Evolutionary conservation across 53 echinoderm and acorn worm genomes (phyloP).

Genomic region (Henricia sp.): DNA sequence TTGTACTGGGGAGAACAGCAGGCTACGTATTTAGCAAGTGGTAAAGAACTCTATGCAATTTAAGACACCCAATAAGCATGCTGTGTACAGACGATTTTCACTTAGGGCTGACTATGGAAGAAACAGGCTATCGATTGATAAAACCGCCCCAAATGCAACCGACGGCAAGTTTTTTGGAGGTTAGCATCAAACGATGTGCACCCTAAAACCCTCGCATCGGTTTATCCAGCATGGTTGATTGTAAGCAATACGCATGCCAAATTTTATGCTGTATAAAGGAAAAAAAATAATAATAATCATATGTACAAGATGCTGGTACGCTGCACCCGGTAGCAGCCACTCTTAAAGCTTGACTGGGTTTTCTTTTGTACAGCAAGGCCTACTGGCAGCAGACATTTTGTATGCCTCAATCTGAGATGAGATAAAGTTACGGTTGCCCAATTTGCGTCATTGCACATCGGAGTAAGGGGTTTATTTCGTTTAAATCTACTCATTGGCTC

Average conservation of each 20-base stretch:
- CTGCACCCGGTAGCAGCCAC: conserved; percentile 32
- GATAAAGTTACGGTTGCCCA: too few relatives aligned
- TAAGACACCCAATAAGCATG: conserved; percentile 49
- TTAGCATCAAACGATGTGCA: too few relatives aligned
- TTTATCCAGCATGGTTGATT: conserved; percentile 27
- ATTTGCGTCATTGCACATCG: too few relatives aligned
- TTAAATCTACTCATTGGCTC: too few relatives aligned
- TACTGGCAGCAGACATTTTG: too few relatives aligned
- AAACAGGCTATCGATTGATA: conserved; percentile 14
- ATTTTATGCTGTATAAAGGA: conserved; percentile 45
- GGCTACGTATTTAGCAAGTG: conserved; percentile 34
- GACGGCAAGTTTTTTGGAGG: too few relatives aligned
- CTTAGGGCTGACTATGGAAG: conserved; percentile 23
- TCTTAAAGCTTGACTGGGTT: conserved; percentile 4
- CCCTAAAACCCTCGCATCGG: neutral
- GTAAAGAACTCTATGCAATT: conserved; percentile 50
- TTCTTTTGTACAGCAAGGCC: too few relatives aligned
- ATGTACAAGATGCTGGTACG: conserved; percentile 44
- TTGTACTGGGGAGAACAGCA: conserved; percentile 53
- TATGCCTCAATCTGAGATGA: too few relatives aligned
- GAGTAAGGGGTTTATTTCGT: too few relatives aligned
- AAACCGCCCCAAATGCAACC: too few relatives aligned
- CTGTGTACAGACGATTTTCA: conserved; percentile 23
- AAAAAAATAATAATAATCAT: conserved; percentile 60
- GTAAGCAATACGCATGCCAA: conserved; percentile 41